These are phyloP conservation scores for Gobio gobio DNA, from an alignment of 2,113 vertebrate genomes.

Conservation along the genomic window DNA sequence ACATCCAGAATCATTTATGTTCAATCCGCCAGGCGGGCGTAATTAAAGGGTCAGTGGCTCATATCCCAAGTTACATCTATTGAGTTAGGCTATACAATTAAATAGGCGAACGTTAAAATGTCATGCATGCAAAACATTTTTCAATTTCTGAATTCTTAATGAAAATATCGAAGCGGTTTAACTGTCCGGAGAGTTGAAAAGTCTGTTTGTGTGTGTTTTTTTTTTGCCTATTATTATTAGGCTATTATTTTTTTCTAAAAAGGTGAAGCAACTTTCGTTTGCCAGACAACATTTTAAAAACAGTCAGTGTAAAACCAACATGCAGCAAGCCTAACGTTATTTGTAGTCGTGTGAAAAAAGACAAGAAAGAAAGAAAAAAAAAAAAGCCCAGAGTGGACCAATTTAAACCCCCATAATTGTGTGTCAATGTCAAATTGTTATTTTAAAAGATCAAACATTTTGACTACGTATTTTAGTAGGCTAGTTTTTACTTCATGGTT, in stretches of 20 bases:
- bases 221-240: not conserved
- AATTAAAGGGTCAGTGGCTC: not conserved
- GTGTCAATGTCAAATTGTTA: not conserved
- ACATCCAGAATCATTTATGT: not conserved
- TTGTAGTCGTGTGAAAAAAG: not conserved
- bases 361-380: not conserved
- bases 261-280: not conserved
- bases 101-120: not conserved
- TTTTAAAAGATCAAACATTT: not conserved
- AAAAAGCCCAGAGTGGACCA: not conserved
- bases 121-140: not conserved
- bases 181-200: not conserved
- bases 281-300: not conserved
- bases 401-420: not conserved
- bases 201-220: not conserved
- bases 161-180: not conserved
- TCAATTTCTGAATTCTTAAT: not conserved
- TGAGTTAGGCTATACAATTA: not conserved
- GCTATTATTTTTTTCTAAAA: not conserved
- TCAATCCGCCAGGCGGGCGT: not conserved
- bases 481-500: too few species aligned
- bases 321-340: not conserved
- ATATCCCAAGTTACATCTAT: not conserved
- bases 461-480: too few species aligned
- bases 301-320: not conserved